Evolutionary conservation across 2,797 vertebrate species (phyloP), one percentile per base, ranked within the genome.

Genomic region (Gorsachius magnificus): DNA sequence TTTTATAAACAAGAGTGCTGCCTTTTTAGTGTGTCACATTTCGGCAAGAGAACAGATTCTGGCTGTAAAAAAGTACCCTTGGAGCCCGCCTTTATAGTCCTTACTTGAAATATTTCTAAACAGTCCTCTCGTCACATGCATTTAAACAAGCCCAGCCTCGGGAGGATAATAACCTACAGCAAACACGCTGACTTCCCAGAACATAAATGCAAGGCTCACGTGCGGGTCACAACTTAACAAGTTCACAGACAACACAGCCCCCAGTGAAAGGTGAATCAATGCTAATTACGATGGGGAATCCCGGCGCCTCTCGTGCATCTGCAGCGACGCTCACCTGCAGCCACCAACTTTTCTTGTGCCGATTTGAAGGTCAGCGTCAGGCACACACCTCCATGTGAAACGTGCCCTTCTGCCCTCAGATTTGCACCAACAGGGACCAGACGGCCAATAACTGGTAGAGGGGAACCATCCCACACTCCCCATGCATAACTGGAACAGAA

Each of bases 101-200:
- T 90, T 85, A 74, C 74, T 95, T 74, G 83, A 94, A 95, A 90
- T 89, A 94, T 84, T 94, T 89, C 91, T 80, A 54, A 83, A 54
- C 75, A 95, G 87, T 79, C 66, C 75, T 94, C 93, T 87, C 88
- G 58, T 92, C 95, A 77, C 61, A 38, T 51, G 89, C 85, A 83
- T 93, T 95, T 94, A 91, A 97, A 91, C 90, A 89, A 87, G 80
- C 86, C 33, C 77, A 82, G 84, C 89, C 87, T 90, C 93, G 45
- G 65, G 75, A 72, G 91, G 43, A 50, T 48, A 85, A 87, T 46
- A 94, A 92, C 90, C 21, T 1, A 36, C 13, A 66, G 81, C 90
- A 94, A 92, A 96, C n/a, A 61, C 2, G 24, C 65, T 38, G 83
- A 84, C 69, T 90, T 79, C 72, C 70, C 65, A 69, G 60, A 54